A percentile compares a stretch with the other conserved stretches of the same genome.
These are phyloP conservation scores for Cephus sareptanus DNA, from an alignment of 2,888 invertebrate species.

Conservation along the genomic window DNA sequence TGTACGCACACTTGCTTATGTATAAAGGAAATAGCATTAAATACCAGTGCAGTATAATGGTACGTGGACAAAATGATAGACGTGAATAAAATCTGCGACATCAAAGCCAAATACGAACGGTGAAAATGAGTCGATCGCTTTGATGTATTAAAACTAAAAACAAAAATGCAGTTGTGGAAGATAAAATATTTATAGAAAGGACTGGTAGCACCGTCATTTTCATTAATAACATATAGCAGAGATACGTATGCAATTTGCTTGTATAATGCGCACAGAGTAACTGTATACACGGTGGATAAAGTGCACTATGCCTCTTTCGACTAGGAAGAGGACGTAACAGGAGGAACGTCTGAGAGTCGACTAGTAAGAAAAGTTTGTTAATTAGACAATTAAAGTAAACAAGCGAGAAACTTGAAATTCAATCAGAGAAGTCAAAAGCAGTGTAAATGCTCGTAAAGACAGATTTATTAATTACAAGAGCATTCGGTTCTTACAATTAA, in stretches of 20 bases:
- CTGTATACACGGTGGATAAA: neutral
- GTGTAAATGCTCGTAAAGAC: neutral
- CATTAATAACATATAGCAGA: neutral
- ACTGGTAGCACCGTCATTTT: too few species aligned
- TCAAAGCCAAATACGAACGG: neutral
- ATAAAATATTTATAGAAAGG: neutral
- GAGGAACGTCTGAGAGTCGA: neutral
- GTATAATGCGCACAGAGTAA: neutral
- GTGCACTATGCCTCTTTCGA: neutral
- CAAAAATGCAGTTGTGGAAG: neutral
- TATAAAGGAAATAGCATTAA: neutral
- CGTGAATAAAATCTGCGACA: neutral
- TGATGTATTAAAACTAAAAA: neutral
- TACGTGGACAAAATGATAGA: neutral
- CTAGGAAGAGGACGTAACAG: neutral
- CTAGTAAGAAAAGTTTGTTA: neutral
- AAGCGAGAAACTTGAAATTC: neutral
- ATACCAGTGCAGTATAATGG: neutral
- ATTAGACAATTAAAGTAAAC: neutral
- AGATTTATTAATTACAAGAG: neutral
- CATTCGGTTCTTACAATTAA: neutral
- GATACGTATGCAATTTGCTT: neutral
- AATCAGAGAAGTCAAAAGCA: neutral
- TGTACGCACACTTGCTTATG: neutral
- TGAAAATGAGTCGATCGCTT: neutral